Conservation (phyloP, 1,140 invertebrate species). For the Elysia chlorotica region DNA sequence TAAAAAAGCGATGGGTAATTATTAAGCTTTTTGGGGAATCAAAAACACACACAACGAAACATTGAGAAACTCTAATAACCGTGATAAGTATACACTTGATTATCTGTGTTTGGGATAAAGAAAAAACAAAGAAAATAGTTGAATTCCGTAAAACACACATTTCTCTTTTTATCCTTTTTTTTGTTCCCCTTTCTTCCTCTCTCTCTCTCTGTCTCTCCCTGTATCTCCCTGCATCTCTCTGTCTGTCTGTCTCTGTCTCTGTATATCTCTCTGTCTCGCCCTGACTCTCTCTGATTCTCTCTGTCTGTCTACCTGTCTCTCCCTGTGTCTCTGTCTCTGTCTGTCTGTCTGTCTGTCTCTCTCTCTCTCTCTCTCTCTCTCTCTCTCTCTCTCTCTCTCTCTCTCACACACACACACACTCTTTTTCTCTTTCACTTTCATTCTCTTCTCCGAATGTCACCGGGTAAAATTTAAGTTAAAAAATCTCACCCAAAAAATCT, state of each 20-base stretch:
- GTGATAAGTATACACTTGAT: too few relatives aligned
- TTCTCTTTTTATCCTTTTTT: constrained; percentile 2
- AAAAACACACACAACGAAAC: too few relatives aligned
- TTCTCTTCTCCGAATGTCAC: too few relatives aligned
- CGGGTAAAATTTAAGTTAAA: too few relatives aligned
- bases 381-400: constrained; percentile 18
- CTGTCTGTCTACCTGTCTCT: constrained; percentile 24
- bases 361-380: constrained; percentile 3
- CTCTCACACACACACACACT: constrained; percentile 6
- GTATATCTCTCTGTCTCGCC: constrained; percentile 4
- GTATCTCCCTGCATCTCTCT: constrained; percentile 22
- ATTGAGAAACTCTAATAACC: too few relatives aligned
- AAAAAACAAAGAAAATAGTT: not conserved
- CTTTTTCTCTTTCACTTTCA: constrained; percentile 6
- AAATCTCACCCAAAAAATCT: too few relatives aligned
- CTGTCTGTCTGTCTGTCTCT: constrained; percentile 3
- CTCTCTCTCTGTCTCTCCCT: constrained; percentile 7
- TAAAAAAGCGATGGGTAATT: too few relatives aligned
- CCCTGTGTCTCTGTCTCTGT: constrained; percentile 6
- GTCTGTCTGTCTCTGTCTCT: constrained; percentile 15
- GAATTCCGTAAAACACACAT: not conserved
- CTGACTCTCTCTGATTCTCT: constrained; percentile 24
- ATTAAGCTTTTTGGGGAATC: too few relatives aligned
- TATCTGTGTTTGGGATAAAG: not conserved
- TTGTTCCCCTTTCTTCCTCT: not conserved